phyloP scores from a whole-genome alignment of 2,888 invertebrate species.

The Zele albiditarsus region DNA sequence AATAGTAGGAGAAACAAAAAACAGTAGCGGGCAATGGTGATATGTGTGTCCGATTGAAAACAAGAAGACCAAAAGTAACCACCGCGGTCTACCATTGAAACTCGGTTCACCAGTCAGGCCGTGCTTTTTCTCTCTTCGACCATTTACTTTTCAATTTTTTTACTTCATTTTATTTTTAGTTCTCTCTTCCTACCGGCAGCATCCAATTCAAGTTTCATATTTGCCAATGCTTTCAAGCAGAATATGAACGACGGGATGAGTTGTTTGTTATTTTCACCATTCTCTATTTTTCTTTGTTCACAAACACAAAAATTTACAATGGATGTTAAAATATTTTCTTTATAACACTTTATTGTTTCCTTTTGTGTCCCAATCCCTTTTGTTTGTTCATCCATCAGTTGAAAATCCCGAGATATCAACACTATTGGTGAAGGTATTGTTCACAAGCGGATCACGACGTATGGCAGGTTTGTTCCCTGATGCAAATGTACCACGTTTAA shows the following conservation, averaged over 20 bases:
- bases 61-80: slow-evolving; percentile 30
- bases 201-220: not conserved
- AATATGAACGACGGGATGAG: not conserved
- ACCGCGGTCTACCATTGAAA: slow-evolving; percentile 42
- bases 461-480: slow-evolving; percentile 14
- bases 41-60: slow-evolving; percentile 24
- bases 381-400: not conserved
- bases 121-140: slow-evolving; percentile 32
- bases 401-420: not conserved
- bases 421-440: slow-evolving; percentile 23
- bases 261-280: not conserved
- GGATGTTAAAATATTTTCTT: too few relatives aligned
- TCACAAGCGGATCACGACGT: slow-evolving; percentile 4
- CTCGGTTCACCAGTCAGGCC: slow-evolving; percentile 17
- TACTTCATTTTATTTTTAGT: not conserved
- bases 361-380: not conserved
- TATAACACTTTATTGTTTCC: not conserved
- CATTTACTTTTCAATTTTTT: slow-evolving; percentile 24
- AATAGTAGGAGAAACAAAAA: too few relatives aligned
- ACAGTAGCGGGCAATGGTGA: not conserved
- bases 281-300: too few relatives aligned
- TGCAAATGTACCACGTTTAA: slow-evolving; percentile 38
- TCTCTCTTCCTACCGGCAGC: not conserved
- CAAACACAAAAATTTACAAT: too few relatives aligned
- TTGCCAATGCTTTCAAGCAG: not conserved